Conservation (phyloP, 1,140 invertebrate species). For the Saxidomus purpurata region DNA sequence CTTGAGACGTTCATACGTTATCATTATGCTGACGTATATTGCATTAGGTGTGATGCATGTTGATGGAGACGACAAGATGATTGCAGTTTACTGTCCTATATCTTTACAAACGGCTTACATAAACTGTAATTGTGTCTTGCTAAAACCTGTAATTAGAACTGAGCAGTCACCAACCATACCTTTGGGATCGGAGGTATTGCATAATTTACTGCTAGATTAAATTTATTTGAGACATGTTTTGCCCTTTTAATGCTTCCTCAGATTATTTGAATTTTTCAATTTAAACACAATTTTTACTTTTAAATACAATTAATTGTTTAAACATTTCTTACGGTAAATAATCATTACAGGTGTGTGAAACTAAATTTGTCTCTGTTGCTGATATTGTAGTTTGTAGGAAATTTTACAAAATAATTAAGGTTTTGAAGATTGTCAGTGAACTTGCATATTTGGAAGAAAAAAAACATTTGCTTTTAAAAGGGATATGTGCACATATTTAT, state of each 20-base stretch:
- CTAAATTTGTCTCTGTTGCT: too few species aligned
- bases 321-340: too few species aligned
- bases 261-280: not conserved
- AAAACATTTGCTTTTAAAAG: too few species aligned
- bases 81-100: not conserved
- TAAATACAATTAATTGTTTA: too few species aligned
- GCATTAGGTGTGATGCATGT: not conserved
- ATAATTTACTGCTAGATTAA: not conserved
- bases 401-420: too few species aligned
- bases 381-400: too few species aligned
- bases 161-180: not conserved
- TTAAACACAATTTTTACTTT: too few species aligned
- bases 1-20: conserved; percentile 22
- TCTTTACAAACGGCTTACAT: not conserved
- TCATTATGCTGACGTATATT: conserved; percentile 38
- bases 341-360: too few species aligned
- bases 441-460: too few species aligned
- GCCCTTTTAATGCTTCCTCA: not conserved
- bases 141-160: conserved; percentile 36
- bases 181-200: not conserved
- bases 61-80: not conserved
- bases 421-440: too few species aligned
- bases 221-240: not conserved
- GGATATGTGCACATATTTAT: too few species aligned
- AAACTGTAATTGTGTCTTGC: conserved; percentile 29